These are phyloP conservation scores for Calidris pugnax DNA, from an alignment of 2,113 vertebrate genomes.

Conservation along the genomic window DNA sequence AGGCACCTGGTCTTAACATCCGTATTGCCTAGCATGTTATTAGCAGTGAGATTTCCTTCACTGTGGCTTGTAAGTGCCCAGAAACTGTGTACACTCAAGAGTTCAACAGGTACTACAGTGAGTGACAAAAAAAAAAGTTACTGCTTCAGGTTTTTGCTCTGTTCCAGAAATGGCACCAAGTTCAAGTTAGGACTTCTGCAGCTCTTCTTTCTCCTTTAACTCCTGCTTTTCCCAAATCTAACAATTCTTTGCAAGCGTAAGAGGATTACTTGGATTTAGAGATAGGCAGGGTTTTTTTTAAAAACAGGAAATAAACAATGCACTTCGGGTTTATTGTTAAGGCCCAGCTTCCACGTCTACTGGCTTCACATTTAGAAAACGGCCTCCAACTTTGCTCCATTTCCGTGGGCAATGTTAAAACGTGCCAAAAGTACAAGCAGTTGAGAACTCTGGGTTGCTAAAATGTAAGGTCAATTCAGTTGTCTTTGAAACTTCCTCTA, in stretches of 20 bases:
- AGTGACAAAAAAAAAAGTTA: neutral
- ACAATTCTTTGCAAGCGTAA: accelerated
- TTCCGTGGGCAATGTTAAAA: neutral
- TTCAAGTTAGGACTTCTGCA: neutral
- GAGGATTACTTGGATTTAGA: neutral
- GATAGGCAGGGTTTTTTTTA: neutral
- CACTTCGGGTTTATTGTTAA: neutral
- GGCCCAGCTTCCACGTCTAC: neutral
- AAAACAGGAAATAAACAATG: neutral
- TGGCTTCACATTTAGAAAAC: neutral
- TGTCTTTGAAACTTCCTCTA: neutral
- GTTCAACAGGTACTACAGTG: neutral
- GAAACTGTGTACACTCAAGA: neutral
- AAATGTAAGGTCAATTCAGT: neutral
- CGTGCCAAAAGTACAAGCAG: neutral
- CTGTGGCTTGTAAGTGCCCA: accelerated
- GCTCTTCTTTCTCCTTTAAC: neutral
- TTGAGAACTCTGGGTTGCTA: neutral
- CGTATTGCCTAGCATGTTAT: neutral
- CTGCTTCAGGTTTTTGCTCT: neutral
- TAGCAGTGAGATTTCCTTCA: neutral
- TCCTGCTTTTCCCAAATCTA: neutral
- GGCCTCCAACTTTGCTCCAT: neutral
- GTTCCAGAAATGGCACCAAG: neutral
- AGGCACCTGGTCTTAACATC: neutral